phyloP scores from a whole-genome alignment of 1,140 invertebrate genomes.

The Ericerus pela region DNA sequence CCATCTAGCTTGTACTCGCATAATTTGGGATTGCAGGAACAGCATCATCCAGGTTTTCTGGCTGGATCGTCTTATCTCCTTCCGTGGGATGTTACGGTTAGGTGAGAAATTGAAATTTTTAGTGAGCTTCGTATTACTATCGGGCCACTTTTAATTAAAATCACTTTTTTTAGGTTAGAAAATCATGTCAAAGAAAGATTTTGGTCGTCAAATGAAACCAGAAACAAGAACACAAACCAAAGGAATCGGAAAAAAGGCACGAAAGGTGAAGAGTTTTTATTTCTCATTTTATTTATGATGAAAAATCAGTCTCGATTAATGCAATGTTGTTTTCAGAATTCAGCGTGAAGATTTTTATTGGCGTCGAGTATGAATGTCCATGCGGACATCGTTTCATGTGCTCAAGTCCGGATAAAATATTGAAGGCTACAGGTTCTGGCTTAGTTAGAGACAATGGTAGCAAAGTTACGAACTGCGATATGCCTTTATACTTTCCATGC shows the following conservation, averaged over 20 bases:
- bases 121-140: no score
- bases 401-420: conserved; percentile 68
- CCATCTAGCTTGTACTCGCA: conserved; percentile 82
- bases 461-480: conserved; percentile 66
- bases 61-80: conserved; percentile 77
- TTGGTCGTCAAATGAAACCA: conserved; percentile 14
- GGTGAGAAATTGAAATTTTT: conserved; percentile 28
- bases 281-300: background rate
- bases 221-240: conserved; percentile 4
- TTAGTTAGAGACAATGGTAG: conserved; percentile 71
- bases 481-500: conserved; percentile 82
- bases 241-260: background rate
- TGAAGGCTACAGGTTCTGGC: conserved; percentile 52
- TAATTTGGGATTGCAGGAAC: conserved; percentile 60
- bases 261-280: background rate
- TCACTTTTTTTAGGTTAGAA: conserved; percentile 21
- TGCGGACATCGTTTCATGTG: conserved; percentile 91
- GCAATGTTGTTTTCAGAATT: conserved; percentile 36
- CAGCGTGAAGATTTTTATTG: conserved; percentile 86
- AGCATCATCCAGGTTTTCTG: conserved; percentile 68
- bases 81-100: conserved; percentile 86
- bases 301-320: background rate
- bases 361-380: conserved; percentile 93
- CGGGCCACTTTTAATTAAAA: no score
- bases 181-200: conserved; percentile 20